Percentiles rank a stretch among this genome's conserved stretches.
These are phyloP conservation scores for Menidia beryllina DNA, from an alignment of 2,113 vertebrate species.

Conservation along the genomic window DNA sequence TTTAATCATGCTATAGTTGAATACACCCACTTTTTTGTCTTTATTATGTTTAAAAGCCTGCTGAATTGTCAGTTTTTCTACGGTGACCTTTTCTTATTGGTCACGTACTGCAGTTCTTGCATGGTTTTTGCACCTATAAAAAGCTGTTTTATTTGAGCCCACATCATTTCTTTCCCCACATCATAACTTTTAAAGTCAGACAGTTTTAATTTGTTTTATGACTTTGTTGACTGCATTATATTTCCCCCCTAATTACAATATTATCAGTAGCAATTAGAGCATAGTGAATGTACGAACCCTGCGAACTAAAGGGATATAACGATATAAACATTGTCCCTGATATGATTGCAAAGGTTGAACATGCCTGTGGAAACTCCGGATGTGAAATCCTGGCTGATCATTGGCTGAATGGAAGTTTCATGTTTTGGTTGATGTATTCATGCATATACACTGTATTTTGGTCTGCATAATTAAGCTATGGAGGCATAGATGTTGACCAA, in stretches of 20 bases:
- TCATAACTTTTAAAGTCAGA: too few relatives aligned
- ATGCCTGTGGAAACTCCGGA: neutral
- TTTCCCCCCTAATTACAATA: neutral
- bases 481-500: too few relatives aligned
- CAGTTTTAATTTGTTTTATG: neutral
- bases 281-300: neutral
- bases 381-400: too few relatives aligned
- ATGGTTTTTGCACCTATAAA: neutral
- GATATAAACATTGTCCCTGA: constrained; percentile 24
- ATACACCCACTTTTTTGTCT: neutral
- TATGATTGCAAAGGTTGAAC: neutral
- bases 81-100: neutral
- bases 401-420: neutral
- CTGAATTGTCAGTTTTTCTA: neutral
- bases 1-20: neutral
- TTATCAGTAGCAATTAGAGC: neutral
- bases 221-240: neutral
- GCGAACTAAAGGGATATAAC: neutral
- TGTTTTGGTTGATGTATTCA: too few relatives aligned
- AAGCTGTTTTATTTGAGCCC: neutral
- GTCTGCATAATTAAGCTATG: too few relatives aligned
- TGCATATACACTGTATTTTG: too few relatives aligned
- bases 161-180: neutral
- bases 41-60: neutral
- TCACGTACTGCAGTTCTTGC: constrained; percentile 4